A percentile compares a stretch with the other conserved stretches of the same genome.
Conservation (phyloP, 2,113 vertebrate genomes). For the Stegostoma tigrinum region DNA sequence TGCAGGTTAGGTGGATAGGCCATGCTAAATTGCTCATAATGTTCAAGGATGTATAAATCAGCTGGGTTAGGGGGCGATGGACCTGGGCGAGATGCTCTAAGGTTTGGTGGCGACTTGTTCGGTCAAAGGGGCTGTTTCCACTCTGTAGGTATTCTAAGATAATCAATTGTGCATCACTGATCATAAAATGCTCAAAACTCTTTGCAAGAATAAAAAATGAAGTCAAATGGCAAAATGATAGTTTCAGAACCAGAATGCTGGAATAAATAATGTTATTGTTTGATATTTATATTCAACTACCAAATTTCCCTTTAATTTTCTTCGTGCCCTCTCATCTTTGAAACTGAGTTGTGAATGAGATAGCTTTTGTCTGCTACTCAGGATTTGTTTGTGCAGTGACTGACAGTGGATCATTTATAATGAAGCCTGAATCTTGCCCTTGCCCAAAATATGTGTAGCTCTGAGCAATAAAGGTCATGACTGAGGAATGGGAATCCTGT, state of each 20-base stretch:
- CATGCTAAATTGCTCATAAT: too few species aligned
- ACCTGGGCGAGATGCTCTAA: too few species aligned
- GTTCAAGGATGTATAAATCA: too few species aligned
- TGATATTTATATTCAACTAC: neutral
- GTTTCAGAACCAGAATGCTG: neutral
- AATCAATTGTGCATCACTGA: too few species aligned
- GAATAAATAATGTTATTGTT: neutral
- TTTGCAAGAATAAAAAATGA: neutral
- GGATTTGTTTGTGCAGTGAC: neutral
- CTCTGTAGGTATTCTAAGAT: too few species aligned
- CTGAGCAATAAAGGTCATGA: neutral
- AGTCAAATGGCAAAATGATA: neutral
- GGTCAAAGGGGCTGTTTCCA: too few species aligned
- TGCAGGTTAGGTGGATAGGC: too few species aligned
- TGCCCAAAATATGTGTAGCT: neutral
- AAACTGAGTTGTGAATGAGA: neutral
- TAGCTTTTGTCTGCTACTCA: neutral
- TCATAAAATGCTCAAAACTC: too few species aligned
- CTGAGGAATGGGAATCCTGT: neutral
- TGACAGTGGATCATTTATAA: neutral
- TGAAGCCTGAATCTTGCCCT: neutral
- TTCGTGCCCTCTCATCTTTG: neutral
- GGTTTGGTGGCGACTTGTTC: too few species aligned
- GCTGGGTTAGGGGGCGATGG: too few species aligned
- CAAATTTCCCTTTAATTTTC: neutral